Percentiles rank a stretch among this genome's conserved stretches.
Conservation (phyloP, 2,888 invertebrate species). For the Adelphocoris suturalis region DNA sequence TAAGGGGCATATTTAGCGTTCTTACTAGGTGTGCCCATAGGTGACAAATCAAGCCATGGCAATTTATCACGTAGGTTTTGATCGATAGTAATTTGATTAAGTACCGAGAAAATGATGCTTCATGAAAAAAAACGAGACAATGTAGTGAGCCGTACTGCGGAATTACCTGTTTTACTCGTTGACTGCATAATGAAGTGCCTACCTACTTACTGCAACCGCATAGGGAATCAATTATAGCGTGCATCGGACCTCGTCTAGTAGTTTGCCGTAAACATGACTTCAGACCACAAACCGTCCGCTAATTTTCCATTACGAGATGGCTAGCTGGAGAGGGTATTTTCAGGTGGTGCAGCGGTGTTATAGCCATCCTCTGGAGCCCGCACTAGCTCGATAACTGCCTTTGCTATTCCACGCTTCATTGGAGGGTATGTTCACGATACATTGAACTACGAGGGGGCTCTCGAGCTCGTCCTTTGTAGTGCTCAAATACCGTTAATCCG, state of each 20-base stretch:
- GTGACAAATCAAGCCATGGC: too few relatives aligned
- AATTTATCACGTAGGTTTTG: too few relatives aligned
- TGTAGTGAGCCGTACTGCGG: too few relatives aligned
- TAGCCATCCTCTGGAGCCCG: neutral
- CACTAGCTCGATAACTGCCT: neutral
- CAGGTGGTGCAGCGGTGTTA: neutral
- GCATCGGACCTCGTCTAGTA: neutral
- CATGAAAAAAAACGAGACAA: too few relatives aligned
- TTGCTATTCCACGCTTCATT: slow-evolving; percentile 19
- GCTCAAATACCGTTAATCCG: slow-evolving; percentile 17
- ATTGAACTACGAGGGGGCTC: neutral
- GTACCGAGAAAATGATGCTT: too few relatives aligned
- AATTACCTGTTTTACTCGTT: too few relatives aligned
- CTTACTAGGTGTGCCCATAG: too few relatives aligned
- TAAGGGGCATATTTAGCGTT: too few relatives aligned
- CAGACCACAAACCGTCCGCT: neutral
- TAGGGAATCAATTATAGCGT: neutral
- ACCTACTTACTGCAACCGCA: neutral
- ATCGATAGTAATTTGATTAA: too few relatives aligned
- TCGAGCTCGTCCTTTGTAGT: neutral
- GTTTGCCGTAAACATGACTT: neutral
- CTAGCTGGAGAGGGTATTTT: neutral
- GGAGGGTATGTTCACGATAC: neutral
- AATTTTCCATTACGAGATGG: slow-evolving; percentile 9
- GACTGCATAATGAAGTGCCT: neutral